These are phyloP conservation scores for Carassius carassius DNA, from an alignment of 2,113 vertebrate species.

Conservation along the genomic window DNA sequence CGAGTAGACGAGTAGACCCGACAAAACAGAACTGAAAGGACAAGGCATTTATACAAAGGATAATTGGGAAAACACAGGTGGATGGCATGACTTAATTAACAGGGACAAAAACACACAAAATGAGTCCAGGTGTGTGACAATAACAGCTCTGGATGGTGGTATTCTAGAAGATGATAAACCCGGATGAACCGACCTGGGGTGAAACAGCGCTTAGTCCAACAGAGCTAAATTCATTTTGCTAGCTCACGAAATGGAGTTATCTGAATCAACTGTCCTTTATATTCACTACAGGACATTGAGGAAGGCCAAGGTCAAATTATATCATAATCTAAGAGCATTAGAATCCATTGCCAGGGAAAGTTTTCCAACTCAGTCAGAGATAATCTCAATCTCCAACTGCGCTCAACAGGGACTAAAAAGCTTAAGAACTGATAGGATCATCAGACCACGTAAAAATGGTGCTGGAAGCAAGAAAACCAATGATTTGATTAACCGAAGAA, in stretches of 20 bases:
- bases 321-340: slow-evolving; percentile 58
- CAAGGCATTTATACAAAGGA: too few species aligned
- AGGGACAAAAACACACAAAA: too few species aligned
- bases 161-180: slow-evolving; percentile 64
- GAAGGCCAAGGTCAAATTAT: slow-evolving; percentile 71
- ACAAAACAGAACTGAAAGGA: too few species aligned
- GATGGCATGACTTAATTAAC: too few species aligned
- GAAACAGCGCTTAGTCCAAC: slow-evolving; percentile 65
- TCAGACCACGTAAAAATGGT: background rate
- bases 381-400: slow-evolving; percentile 45
- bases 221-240: slow-evolving; percentile 70
- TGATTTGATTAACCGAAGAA: too few species aligned
- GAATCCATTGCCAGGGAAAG: slow-evolving; percentile 50
- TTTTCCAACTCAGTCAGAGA: slow-evolving; percentile 41
- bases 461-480: slow-evolving; percentile 6
- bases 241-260: slow-evolving; percentile 67
- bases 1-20: too few species aligned
- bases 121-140: too few species aligned
- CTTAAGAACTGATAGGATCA: slow-evolving; percentile 41
- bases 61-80: too few species aligned
- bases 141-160: slow-evolving; percentile 61
- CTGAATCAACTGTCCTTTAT: slow-evolving; percentile 68
- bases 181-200: slow-evolving; percentile 66
- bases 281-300: slow-evolving; percentile 66
- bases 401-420: slow-evolving; percentile 49